A percentile compares a stretch with the other conserved stretches of the same genome.
These are phyloP conservation scores for Corythaeola cristata DNA, from an alignment of 2,113 vertebrate genomes.

Conservation along the genomic window DNA sequence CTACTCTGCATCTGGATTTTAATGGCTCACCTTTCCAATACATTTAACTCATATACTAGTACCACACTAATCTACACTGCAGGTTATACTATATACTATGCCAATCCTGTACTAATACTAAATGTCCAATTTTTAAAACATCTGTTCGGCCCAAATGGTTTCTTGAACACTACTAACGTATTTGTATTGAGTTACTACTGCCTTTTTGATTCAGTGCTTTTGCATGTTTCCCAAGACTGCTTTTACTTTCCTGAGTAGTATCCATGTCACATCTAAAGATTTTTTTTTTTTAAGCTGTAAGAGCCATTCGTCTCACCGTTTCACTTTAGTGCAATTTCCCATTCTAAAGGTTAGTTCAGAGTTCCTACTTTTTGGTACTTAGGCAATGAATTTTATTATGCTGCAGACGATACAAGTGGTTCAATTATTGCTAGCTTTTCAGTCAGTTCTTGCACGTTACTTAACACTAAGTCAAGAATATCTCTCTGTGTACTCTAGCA, in stretches of 20 bases:
- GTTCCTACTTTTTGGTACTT: neutral
- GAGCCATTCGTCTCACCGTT: neutral
- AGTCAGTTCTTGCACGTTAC: neutral
- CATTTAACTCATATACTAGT: neutral
- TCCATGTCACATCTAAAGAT: neutral
- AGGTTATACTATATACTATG: too few species aligned
- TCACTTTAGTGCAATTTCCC: neutral
- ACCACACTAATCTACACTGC: too few species aligned
- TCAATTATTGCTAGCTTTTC: neutral
- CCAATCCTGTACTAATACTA: neutral
- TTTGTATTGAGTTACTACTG: too few species aligned
- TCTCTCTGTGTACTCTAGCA: constrained; percentile 18
- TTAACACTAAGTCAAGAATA: neutral
- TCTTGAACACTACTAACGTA: neutral
- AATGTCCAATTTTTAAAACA: neutral
- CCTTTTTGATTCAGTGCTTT: neutral
- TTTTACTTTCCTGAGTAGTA: neutral
- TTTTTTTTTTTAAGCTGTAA: neutral
- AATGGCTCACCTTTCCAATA: neutral
- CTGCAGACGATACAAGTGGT: neutral
- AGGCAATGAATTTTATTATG: neutral
- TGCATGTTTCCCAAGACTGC: neutral
- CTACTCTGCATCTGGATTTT: neutral
- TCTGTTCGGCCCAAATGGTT: neutral
- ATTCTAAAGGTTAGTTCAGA: neutral